These are phyloP conservation scores for Liopterus haemorrhoidalis DNA, from an alignment of 2,888 invertebrate species.

Conservation along the genomic window DNA sequence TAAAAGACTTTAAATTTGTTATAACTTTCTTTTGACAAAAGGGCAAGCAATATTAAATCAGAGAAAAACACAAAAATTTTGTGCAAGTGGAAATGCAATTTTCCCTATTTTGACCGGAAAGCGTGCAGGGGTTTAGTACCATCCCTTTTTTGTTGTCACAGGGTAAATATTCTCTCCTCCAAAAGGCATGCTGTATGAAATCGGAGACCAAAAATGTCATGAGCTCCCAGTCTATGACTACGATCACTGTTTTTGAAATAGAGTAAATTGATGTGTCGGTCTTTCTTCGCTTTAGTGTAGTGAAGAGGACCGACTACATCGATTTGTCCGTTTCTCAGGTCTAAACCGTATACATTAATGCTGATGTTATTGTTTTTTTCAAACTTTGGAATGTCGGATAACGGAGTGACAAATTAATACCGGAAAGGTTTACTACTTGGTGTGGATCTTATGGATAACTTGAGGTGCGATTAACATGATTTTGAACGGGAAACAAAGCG, in stretches of 20 bases:
- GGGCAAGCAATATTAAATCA: too few species aligned
- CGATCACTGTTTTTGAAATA: constrained; percentile 6
- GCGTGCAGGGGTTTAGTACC: too few species aligned
- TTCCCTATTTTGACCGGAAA: too few species aligned
- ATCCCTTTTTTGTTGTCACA: too few species aligned
- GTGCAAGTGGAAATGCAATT: too few species aligned
- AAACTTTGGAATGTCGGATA: constrained; percentile 22
- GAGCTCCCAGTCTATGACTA: too few species aligned
- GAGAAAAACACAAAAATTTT: too few species aligned
- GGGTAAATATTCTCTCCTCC: too few species aligned
- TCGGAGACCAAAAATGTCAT: too few species aligned
- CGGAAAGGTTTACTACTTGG: constrained; percentile 17
- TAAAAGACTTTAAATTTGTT: too few species aligned
- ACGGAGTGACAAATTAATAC: constrained; percentile 12
- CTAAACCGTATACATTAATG: constrained; percentile 23
- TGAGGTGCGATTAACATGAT: constrained; percentile 6
- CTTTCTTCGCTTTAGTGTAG: constrained; percentile 10
- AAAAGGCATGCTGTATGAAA: too few species aligned
- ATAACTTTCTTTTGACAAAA: too few species aligned
- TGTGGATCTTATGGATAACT: constrained; percentile 16
- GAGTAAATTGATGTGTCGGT: constrained; percentile 11
- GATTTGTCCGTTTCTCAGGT: background rate
- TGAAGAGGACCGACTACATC: constrained; percentile 12
- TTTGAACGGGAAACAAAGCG: constrained; percentile 18
- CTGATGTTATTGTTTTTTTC: constrained; percentile 23